Percentiles rank a stretch among this genome's conserved stretches.
Conservation (phyloP, 2,888 invertebrate genomes). For the Hypomecis punctinalis region DNA sequence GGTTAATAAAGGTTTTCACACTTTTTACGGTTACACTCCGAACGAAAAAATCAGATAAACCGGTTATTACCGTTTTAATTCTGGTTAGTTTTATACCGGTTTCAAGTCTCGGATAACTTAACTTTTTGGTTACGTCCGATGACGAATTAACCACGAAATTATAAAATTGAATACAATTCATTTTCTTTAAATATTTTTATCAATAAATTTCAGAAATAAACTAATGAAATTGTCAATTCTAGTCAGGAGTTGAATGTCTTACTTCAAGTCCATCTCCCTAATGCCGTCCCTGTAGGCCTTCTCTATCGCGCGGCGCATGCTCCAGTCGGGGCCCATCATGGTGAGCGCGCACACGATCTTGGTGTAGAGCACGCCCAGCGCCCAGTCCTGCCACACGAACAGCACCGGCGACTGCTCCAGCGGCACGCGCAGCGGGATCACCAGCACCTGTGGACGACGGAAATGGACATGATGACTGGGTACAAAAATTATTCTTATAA, state of each 20-base stretch:
- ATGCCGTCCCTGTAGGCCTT: conserved; percentile 97
- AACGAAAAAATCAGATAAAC: too few species aligned
- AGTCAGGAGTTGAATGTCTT: conserved; percentile 41
- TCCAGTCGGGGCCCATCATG: conserved; percentile 99
- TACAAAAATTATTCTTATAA: neutral
- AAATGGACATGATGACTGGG: neutral
- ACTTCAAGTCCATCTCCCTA: conserved; percentile 94
- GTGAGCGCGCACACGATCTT: conserved; percentile 98
- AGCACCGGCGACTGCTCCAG: conserved; percentile 95
- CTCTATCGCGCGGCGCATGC: conserved; percentile 95
- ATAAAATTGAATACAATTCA: too few species aligned
- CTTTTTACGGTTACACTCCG: too few species aligned
- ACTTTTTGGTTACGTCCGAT: too few species aligned
- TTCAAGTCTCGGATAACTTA: too few species aligned
- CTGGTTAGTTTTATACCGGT: too few species aligned
- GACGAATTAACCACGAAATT: too few species aligned
- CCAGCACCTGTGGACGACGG: conserved; percentile 84
- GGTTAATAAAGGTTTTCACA: too few species aligned
- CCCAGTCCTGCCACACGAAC: conserved; percentile 98
- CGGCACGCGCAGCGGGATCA: conserved; percentile 96
- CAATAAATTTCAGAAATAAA: too few species aligned
- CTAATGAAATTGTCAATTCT: too few species aligned
- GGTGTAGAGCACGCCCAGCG: conserved; percentile 97
- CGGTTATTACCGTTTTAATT: too few species aligned
- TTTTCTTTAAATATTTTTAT: too few species aligned